Evolutionary conservation across 2,797 vertebrate genomes (phyloP).

Genomic region (Sebastes cheni): DNA sequence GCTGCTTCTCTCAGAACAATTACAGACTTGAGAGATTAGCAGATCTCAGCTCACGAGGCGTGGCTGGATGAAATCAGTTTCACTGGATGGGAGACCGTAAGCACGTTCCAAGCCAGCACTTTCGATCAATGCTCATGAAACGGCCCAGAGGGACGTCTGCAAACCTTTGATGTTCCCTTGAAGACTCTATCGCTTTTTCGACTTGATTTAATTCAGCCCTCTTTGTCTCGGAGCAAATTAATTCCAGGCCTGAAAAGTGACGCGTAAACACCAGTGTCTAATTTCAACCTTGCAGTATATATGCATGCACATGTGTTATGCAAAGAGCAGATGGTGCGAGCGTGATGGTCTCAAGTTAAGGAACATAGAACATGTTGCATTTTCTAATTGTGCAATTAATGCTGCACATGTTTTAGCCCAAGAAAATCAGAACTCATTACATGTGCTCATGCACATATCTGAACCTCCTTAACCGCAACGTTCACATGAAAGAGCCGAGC

Average conservation of each 20-base stretch:
- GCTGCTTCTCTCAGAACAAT: slow-evolving; percentile 26
- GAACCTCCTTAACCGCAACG: background rate
- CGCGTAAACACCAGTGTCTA: slow-evolving; percentile 28
- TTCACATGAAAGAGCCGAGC: background rate
- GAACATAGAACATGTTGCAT: slow-evolving; percentile 14
- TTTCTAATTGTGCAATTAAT: slow-evolving; percentile 20
- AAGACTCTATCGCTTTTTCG: slow-evolving; percentile 60
- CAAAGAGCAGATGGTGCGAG: slow-evolving; percentile 8
- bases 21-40: slow-evolving; percentile 53
- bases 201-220: slow-evolving; percentile 46
- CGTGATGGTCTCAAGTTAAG: background rate
- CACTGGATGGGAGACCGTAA: slow-evolving; percentile 42
- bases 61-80: slow-evolving; percentile 41
- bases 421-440: slow-evolving; percentile 13
- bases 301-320: background rate
- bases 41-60: slow-evolving; percentile 36
- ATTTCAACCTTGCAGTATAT: slow-evolving; percentile 6
- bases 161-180: slow-evolving; percentile 68
- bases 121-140: slow-evolving; percentile 62
- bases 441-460: background rate
- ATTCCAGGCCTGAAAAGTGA: slow-evolving; percentile 36
- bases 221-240: slow-evolving; percentile 60
- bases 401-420: background rate
- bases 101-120: slow-evolving; percentile 55
- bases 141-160: slow-evolving; percentile 58